Conservation (phyloP, 2,888 invertebrate genomes). For the Caenorhabditis afra region DNA sequence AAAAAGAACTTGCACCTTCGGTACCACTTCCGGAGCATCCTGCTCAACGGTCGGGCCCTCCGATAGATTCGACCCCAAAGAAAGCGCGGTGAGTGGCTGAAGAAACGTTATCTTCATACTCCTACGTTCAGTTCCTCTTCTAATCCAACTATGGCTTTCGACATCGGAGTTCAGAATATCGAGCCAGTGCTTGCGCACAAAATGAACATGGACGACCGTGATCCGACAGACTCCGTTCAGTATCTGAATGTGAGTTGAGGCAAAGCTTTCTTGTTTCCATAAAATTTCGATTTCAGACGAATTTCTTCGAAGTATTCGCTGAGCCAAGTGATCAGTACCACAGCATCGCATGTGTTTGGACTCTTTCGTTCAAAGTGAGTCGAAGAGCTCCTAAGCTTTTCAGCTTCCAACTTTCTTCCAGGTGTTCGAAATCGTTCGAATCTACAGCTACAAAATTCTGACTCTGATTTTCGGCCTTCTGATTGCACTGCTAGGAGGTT, state of each 20-base stretch:
- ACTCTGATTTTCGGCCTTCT: conserved; percentile 63
- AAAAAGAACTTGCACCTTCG: conserved; percentile 8
- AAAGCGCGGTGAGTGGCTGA: conserved; percentile 1
- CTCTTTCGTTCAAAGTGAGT: conserved; percentile 58
- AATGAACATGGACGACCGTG: conserved; percentile 56
- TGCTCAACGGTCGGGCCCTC: conserved; percentile 12
- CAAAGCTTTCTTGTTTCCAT: too few species aligned
- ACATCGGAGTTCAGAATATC: conserved; percentile 27
- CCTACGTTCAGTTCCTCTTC: background rate
- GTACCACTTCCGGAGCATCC: conserved; percentile 46
- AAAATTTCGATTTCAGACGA: conserved; percentile 41
- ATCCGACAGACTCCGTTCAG: conserved; percentile 33
- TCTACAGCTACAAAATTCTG: conserved; percentile 67
- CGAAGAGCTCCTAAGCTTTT: background rate
- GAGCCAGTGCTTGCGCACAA: conserved; percentile 30
- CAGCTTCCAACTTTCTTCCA: conserved; percentile 21
- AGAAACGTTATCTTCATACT: background rate
- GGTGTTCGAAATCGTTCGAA: conserved; percentile 63
- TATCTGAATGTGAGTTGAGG: conserved; percentile 40
- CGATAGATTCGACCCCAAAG: background rate
- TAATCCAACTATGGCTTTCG: conserved; percentile 35
- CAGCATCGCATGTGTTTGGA: conserved; percentile 68
- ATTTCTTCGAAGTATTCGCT: conserved; percentile 62
- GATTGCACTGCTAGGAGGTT: conserved; percentile 62
- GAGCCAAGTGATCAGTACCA: conserved; percentile 65